Evolutionary conservation across 2,113 vertebrate species (phyloP), one percentile per base, ranked within the genome.

Genomic region (Rousettus leschenaultii): DNA sequence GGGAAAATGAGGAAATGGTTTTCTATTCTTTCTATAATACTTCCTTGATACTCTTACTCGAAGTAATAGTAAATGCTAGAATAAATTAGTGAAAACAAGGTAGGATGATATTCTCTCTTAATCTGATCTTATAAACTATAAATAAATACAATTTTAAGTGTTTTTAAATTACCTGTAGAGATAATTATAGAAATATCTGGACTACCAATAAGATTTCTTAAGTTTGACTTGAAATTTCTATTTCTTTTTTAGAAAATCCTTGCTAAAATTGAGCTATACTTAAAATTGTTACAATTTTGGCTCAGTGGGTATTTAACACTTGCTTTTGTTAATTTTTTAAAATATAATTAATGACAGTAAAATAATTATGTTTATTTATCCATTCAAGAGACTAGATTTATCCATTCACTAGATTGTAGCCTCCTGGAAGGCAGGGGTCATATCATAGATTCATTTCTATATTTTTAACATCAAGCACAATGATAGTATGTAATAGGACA

Each of bases 41-140:
- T 92, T 65, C 78, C 45, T 84, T 84, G 7, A 70, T 92, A 70
- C 3, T 86, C 0, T 83, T 83, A 84, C 26, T 68, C 63, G 89
- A 94, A 86, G 51, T 75, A 57, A 71, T 26, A 80, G 21, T 90
- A 94, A 88, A 75, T 92, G 18, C 75, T 96, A 85, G 40, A 79
- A 84, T 93, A 35, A 95, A 71, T 35, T 84, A 11, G 24, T 80
- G 13, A 88, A 95, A 84, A 48, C 30, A 28, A 87, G 3, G 19
- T 38, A 74, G 38, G 14, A 21, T 71, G 18, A 83, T 74, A 66
- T 63, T 75, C 40, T 93, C 92, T 89, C 45, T 77, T 16, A 94
- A 82, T 33, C 7, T 79, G 43, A 82, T 33, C 6, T 79, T 43
- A 55, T 86, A 92, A 95, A n/a, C 22, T 79, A 68, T n/a, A 82